Evolutionary conservation across 2,888 invertebrate species (phyloP), one percentile per base, ranked within the genome.

Genomic region (Dendrolimus houi): DNA sequence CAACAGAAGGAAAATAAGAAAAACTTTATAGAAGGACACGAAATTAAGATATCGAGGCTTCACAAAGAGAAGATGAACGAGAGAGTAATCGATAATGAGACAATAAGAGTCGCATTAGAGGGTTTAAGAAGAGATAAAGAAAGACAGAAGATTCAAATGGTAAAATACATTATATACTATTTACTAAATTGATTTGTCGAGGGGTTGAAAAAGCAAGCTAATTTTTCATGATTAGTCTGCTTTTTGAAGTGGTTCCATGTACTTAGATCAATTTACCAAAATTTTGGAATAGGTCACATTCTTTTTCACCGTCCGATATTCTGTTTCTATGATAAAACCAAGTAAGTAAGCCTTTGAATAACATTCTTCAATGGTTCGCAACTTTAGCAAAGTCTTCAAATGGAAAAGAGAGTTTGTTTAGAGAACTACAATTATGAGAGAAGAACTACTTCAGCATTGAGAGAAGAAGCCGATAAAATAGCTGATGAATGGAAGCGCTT

Each of bases 11-110:
- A 62, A 10, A 88, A 89, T 62, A 85, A 69, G 63, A 66, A 56
- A n/a, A 88, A 87, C 69, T 87, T 73, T 61, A 76, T 85, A 64
- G 82, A 85, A 66, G 87, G 85, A 0, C 80, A 83, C 53, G 70
- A 83, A 61, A 65, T 72, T 61, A 87, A 85, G 60, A 14, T 81
- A 12, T 57, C 62, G 0, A 72, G 79, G 10, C 60, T 83, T 1
- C 69, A 67, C 62, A 68, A 66, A 29, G 81, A 86, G 59, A 87
- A 79, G 62, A 61, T 64, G 52, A 70, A 62, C 61, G 87, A 85
- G 29, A 79, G 79, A 56, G 73, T 76, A 61, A 67, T 85, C 53
- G 89, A 89, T 59, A 70, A 81, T 14, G 71, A 67, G 0, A 74
- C 73, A 1, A 86, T 89, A 59, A 66, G 68, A 62, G 63, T 62